A percentile compares a stretch with the other conserved stretches of the same genome.
Conservation (phyloP, 2,113 vertebrate genomes). For the Rhegmatorhina hoffmannsi region DNA sequence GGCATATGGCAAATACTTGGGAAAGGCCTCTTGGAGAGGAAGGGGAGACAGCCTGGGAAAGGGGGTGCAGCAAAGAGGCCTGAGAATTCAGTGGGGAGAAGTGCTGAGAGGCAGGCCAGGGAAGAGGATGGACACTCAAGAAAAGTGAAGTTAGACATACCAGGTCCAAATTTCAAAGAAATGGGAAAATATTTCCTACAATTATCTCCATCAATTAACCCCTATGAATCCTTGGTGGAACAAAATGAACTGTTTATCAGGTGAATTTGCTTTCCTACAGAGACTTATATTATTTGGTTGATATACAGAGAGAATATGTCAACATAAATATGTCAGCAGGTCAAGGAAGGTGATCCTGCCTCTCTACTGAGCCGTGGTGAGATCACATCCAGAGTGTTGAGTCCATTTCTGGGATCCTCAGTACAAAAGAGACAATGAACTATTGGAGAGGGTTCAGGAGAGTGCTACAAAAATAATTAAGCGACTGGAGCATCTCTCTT, state of each 20-base stretch:
- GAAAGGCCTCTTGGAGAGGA: background rate
- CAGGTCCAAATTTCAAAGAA: background rate
- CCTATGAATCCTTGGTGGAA: background rate
- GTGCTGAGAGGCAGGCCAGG: background rate
- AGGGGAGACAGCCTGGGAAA: background rate
- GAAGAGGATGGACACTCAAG: fast-evolving
- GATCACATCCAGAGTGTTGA: background rate
- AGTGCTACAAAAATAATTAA: background rate
- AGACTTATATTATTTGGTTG: background rate
- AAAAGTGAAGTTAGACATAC: background rate
- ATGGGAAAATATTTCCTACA: background rate
- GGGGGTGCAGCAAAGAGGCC: background rate
- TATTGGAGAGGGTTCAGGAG: background rate
- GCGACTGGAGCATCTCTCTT: background rate
- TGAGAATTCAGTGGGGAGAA: background rate
- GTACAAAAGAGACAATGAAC: background rate
- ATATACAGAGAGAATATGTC: background rate
- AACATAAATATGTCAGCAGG: background rate
- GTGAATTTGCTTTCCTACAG: background rate
- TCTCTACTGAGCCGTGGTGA: background rate
- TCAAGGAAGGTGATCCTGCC: background rate
- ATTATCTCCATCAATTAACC: background rate
- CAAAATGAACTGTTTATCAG: background rate
- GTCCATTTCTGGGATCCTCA: background rate
- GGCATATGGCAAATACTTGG: background rate